phyloP scores from a whole-genome alignment of 1,140 invertebrate genomes.

The Ostrea denselamellosa region DNA sequence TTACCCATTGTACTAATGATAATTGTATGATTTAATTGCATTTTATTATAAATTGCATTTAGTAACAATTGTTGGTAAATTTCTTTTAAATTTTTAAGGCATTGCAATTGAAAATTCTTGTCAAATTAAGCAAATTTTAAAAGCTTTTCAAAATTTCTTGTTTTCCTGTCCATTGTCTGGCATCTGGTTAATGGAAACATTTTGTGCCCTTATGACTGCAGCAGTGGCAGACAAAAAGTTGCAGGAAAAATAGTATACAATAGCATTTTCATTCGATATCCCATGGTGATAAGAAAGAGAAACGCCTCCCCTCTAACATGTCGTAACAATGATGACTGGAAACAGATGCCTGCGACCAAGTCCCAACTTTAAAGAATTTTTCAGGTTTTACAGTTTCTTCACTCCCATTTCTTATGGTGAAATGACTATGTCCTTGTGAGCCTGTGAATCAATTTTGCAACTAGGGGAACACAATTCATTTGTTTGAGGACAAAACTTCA shows the following conservation, averaged over 20 bases:
- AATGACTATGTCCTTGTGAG: not conserved
- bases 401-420: not conserved
- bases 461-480: not conserved
- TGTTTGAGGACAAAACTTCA: not conserved
- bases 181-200: not conserved
- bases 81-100: not conserved
- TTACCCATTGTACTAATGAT: not conserved
- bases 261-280: conserved; percentile 34
- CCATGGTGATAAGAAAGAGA: conserved; percentile 9
- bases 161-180: not conserved
- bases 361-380: not conserved
- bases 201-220: conserved; percentile 1
- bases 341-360: conserved; percentile 9
- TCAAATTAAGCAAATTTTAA: conserved; percentile 8
- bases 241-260: conserved; percentile 6
- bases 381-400: not conserved
- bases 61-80: not conserved
- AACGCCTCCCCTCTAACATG: conserved; percentile 4
- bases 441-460: not conserved
- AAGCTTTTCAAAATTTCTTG: not conserved
- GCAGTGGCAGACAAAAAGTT: conserved; percentile 22
- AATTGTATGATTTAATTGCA: not conserved
- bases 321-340: conserved; percentile 21
- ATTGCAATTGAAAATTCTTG: not conserved
- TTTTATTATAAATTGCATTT: not conserved